Conservation (phyloP, 2,797 vertebrate genomes). For the Cyclura pinguis region DNA sequence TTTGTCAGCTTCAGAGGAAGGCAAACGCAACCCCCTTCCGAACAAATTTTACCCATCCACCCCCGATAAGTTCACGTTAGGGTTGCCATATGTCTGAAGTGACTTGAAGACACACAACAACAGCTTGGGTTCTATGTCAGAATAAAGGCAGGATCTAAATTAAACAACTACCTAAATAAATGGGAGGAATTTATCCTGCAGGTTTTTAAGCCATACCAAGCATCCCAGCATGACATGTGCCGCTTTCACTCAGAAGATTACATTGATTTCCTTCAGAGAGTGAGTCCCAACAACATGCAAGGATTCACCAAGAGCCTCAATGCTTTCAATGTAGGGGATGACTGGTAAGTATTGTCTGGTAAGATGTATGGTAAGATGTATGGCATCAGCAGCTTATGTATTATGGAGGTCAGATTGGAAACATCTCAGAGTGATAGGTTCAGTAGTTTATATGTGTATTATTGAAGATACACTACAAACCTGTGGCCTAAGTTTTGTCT, state of each 20-base stretch:
- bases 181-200: conserved; percentile 60
- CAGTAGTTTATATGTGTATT: background rate
- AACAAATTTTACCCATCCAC: too few species aligned
- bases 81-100: too few species aligned
- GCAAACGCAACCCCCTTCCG: too few species aligned
- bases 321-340: conserved; percentile 97
- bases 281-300: conserved; percentile 99
- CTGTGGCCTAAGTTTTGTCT: background rate
- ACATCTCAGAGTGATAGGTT: background rate
- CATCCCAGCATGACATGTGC: conserved; percentile 99
- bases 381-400: background rate
- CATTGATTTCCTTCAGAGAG: conserved; percentile 98
- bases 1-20: too few species aligned
- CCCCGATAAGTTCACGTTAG: too few species aligned
- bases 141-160: too few species aligned
- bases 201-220: conserved; percentile 99
- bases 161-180: too few species aligned
- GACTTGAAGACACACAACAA: too few species aligned
- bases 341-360: conserved; percentile 87
- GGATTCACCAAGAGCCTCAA: conserved; percentile 99
- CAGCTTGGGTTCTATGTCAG: too few species aligned
- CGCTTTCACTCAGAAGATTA: conserved; percentile 98
- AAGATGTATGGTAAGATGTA: background rate
- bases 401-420: background rate
- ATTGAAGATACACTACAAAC: background rate